A percentile compares a stretch with the other conserved stretches of the same genome.
Conservation (phyloP, 2,797 vertebrate species). For the Sebastes trivittatus region DNA sequence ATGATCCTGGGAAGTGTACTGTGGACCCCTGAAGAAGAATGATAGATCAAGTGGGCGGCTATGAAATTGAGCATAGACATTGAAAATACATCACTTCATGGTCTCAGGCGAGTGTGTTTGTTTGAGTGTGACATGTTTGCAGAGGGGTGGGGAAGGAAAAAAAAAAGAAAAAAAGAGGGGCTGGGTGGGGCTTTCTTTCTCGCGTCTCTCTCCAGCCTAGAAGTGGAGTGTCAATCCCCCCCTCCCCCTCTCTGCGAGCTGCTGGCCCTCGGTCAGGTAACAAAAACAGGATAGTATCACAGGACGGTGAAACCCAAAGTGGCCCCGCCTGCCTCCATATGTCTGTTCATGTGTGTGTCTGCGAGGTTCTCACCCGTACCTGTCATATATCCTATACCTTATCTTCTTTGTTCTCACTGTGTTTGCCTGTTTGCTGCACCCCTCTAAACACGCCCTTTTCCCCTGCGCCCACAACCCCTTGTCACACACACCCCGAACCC, state of each 20-base stretch:
- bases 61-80: conserved; percentile 63
- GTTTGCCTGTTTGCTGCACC: conserved; percentile 84
- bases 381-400: conserved; percentile 88
- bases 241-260: conserved; percentile 73
- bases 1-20: conserved; percentile 52
- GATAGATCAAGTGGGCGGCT: conserved; percentile 50
- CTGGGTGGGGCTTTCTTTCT: conserved; percentile 80
- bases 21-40: conserved; percentile 49
- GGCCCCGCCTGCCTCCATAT: conserved; percentile 82
- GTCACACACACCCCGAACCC: conserved; percentile 60
- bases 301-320: conserved; percentile 87
- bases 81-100: conserved; percentile 62
- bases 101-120: conserved; percentile 62
- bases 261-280: conserved; percentile 86
- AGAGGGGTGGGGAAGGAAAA: conserved; percentile 45
- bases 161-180: conserved; percentile 27
- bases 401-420: conserved; percentile 79
- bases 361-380: conserved; percentile 88
- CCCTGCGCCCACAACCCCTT: conserved; percentile 50
- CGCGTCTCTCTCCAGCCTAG: conserved; percentile 86
- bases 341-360: conserved; percentile 78
- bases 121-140: conserved; percentile 77
- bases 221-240: conserved; percentile 79
- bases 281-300: conserved; percentile 88
- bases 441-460: conserved; percentile 61